Percentiles rank a stretch among this genome's conserved stretches.
These are phyloP conservation scores for Polymixis flavicincta DNA, from an alignment of 2,888 invertebrate genomes.

Conservation along the genomic window DNA sequence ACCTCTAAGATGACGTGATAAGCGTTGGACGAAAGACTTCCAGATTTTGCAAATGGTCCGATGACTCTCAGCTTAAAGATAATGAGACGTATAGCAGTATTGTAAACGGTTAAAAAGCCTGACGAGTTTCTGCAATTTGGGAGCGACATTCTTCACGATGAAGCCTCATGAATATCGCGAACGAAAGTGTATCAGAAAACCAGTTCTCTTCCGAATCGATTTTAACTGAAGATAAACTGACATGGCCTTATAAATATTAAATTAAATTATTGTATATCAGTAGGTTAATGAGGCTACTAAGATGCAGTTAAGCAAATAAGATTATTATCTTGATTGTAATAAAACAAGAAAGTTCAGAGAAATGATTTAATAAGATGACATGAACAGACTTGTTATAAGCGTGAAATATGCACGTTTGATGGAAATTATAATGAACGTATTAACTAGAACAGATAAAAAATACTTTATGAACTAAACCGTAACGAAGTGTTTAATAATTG, in stretches of 20 bases:
- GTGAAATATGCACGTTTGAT: neutral
- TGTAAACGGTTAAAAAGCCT: constrained; percentile 71
- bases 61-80: constrained; percentile 74
- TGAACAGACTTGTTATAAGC: neutral
- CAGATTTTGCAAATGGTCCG: constrained; percentile 40
- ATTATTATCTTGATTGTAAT: constrained; percentile 11
- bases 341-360: constrained; percentile 17
- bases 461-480: neutral
- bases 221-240: constrained; percentile 4
- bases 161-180: constrained; percentile 70
- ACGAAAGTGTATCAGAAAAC: constrained; percentile 79
- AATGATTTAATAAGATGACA: neutral
- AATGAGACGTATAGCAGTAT: constrained; percentile 68
- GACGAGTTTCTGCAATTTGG: constrained; percentile 70
- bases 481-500: neutral
- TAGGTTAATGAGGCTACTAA: constrained; percentile 13
- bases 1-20: constrained; percentile 12
- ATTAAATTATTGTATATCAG: constrained; percentile 12
- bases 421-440: constrained; percentile 8
- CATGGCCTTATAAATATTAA: neutral
- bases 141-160: constrained; percentile 77
- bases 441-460: neutral
- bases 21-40: neutral
- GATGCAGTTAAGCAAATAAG: constrained; percentile 14
- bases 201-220: constrained; percentile 61